Evolutionary conservation across 1,140 invertebrate species (phyloP), one percentile per base, ranked within the genome.

Genomic region (Bombyx mandarina): DNA sequence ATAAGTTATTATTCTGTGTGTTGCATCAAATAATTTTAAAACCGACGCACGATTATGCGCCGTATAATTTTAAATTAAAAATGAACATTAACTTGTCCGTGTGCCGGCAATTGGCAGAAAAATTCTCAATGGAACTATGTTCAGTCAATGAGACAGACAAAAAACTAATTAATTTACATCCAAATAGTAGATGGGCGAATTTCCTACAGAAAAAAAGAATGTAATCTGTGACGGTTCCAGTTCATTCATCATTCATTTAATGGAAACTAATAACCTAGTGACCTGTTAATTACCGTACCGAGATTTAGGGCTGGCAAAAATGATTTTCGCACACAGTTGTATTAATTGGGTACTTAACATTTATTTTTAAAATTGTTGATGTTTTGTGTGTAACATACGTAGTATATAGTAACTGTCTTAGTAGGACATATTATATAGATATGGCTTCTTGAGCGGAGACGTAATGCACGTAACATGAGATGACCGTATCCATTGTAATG

Each of bases 201-300:
- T 79, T 77, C 77, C 77, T 71, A 60, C 58, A 18, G 52, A 55
- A 75, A 77, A 79, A 75, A 75, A 58, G 51, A 57, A 63, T 65
- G 47, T 61, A 73, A 67, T 65, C 56, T 57, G 52, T 63, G 18
- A 60, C 66, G 58, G 67, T 77, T 73, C 65, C 68, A 72, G 58
- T 69, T 63, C 63, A 60, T 61, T 69, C 66, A 56, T 67, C 62
- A 35, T 35, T 35, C 26, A 35, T 58, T 57, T 61, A 68, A 57
- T 66, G 63, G 66, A 65, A 66, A 35, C 60, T 71, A 66, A 69
- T 69, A 72, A 74, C 71, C 73, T 62, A 67, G 61, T 80, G 71
- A 74, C 72, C 75, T 75, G 70, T 73, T 74, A 80, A 80, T 78
- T 80, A 47, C 45, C 1, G 26, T 35, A 35, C 26, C 26, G 26